A percentile compares a stretch with the other conserved stretches of the same genome.
Conservation (phyloP, 1,140 invertebrate genomes). For the Himalopsyche phryganea region DNA sequence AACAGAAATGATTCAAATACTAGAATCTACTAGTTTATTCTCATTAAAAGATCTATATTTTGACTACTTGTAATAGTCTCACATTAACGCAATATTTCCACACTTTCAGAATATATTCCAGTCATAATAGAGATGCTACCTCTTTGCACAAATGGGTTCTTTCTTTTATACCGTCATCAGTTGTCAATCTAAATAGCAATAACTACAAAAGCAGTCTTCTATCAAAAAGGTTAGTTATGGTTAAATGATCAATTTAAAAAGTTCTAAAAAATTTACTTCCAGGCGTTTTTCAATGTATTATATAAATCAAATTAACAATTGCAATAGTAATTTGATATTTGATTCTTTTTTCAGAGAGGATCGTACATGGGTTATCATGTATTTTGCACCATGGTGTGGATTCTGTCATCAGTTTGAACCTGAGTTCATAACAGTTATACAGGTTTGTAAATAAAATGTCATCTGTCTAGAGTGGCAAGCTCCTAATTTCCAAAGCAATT, state of each 20-base stretch:
- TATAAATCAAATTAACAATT: too few relatives aligned
- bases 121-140: conserved; percentile 14
- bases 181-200: conserved; percentile 38
- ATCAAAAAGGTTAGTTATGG: conserved; percentile 20
- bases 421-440: conserved; percentile 63
- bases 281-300: too few relatives aligned
- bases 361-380: conserved; percentile 66
- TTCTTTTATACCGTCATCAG: conserved; percentile 29
- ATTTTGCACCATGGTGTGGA: conserved; percentile 74
- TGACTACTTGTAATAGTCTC: too few relatives aligned
- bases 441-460: conserved; percentile 52
- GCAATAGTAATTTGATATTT: too few relatives aligned
- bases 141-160: conserved; percentile 32
- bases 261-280: too few relatives aligned
- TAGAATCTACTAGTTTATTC: too few relatives aligned
- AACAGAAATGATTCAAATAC: too few relatives aligned
- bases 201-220: conserved; percentile 36
- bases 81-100: background rate
- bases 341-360: conserved; percentile 29
- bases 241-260: too few relatives aligned
- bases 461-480: too few relatives aligned
- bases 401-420: conserved; percentile 69
- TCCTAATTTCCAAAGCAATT: background rate
- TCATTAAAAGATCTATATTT: too few relatives aligned
- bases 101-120: conserved; percentile 21